Evolutionary conservation across 2,113 vertebrate species (phyloP).

Genomic region (Hemibagrus wyckioides): DNA sequence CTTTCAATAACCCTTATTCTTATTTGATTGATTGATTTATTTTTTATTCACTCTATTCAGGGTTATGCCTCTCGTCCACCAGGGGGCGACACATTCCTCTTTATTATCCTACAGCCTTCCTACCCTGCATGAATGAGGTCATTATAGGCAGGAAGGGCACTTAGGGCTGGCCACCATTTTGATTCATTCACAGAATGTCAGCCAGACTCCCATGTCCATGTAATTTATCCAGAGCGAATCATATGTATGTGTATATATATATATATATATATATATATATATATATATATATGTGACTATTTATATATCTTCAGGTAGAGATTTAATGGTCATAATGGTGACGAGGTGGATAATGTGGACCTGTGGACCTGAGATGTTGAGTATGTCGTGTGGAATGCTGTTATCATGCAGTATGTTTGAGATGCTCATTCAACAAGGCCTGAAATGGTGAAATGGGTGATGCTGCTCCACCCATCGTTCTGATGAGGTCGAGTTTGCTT

Average conservation of each 20-base stretch:
- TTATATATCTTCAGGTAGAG: neutral
- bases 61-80: constrained; percentile 9
- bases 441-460: neutral
- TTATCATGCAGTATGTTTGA: neutral
- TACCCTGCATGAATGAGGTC: constrained; percentile 50
- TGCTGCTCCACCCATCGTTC: constrained; percentile 16
- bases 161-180: constrained; percentile 41
- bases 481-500: constrained; percentile 41
- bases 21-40: neutral
- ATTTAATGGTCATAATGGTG: neutral
- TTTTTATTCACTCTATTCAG: too few species aligned
- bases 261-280: too few species aligned
- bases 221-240: neutral
- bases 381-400: neutral
- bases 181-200: constrained; percentile 30
- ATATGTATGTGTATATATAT: too few species aligned
- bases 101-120: neutral
- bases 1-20: neutral
- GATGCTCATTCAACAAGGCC: constrained; percentile 14
- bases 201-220: neutral
- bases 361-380: neutral
- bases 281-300: too few species aligned
- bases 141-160: constrained; percentile 36
- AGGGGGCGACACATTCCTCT: constrained; percentile 34
- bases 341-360: neutral